A percentile compares a stretch with the other conserved stretches of the same genome.
These are phyloP conservation scores for Plebejus argus DNA, from an alignment of 2,888 invertebrate species.

Conservation along the genomic window DNA sequence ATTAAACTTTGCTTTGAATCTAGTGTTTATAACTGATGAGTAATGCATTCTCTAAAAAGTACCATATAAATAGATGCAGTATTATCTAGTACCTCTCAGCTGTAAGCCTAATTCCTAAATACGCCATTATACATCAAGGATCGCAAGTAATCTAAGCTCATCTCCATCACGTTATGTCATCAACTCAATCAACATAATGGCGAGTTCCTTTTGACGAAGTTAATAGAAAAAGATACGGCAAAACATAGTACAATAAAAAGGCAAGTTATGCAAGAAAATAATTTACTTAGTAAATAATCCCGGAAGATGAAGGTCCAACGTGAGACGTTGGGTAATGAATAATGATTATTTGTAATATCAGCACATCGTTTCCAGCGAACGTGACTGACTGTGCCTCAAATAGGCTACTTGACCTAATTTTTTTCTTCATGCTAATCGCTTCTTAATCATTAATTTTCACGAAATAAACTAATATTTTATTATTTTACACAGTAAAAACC, in stretches of 20 bases:
- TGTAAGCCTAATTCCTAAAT: neutral
- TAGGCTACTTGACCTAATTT: too few relatives aligned
- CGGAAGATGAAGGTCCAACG: slow-evolving; percentile 22
- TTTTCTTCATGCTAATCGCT: too few relatives aligned
- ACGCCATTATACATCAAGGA: neutral
- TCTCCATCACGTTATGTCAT: slow-evolving; percentile 16
- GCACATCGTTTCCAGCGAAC: slow-evolving; percentile 21
- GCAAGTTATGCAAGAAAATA: slow-evolving; percentile 27
- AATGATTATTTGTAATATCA: slow-evolving; percentile 37
- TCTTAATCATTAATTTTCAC: too few relatives aligned
- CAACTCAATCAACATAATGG: slow-evolving; percentile 30
- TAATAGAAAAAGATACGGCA: slow-evolving; percentile 30
- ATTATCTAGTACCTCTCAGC: neutral
- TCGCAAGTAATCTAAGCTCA: neutral
- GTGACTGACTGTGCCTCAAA: slow-evolving; percentile 18
- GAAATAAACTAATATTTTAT: too few relatives aligned
- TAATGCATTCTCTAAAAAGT: neutral
- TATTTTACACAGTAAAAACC: too few relatives aligned
- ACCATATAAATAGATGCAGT: neutral
- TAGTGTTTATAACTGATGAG: neutral
- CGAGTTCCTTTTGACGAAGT: slow-evolving; percentile 27
- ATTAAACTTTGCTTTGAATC: neutral
- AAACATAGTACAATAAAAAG: slow-evolving; percentile 27
- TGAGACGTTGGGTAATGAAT: slow-evolving; percentile 28
- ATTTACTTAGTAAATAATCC: slow-evolving; percentile 29